These are phyloP conservation scores for Alauda arvensis DNA, from an alignment of 2,797 vertebrate species.

Conservation along the genomic window DNA sequence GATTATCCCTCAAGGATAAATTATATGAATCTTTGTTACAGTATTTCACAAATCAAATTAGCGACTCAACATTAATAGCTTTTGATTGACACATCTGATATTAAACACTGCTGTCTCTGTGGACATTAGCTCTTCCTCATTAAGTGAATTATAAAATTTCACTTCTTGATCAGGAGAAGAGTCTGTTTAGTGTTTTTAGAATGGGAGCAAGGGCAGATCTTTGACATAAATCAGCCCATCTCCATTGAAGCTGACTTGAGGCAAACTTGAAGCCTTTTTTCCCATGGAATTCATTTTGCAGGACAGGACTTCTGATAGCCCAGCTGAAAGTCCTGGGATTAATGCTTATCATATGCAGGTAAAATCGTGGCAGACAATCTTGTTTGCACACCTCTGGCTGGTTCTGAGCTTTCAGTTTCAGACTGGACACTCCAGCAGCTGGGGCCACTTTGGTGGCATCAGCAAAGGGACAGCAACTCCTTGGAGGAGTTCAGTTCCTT, in stretches of 20 bases:
- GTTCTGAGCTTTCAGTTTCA: neutral
- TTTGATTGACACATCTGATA: slow-evolving; percentile 54
- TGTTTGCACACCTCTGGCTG: neutral
- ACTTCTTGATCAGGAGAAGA: neutral
- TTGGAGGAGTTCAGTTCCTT: neutral
- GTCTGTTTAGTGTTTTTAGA: neutral
- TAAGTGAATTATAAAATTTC: slow-evolving; percentile 34
- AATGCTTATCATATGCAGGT: neutral
- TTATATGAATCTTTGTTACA: slow-evolving; percentile 48
- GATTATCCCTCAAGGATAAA: slow-evolving; percentile 55
- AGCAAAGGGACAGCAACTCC: neutral
- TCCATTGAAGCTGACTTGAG: neutral
- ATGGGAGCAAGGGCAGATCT: neutral
- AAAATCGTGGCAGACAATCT: neutral
- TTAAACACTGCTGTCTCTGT: slow-evolving; percentile 28
- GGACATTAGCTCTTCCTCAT: slow-evolving; percentile 10
- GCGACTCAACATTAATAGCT: slow-evolving; percentile 41
- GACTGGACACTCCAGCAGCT: neutral
- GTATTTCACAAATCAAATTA: slow-evolving; percentile 64
- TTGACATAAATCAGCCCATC: neutral
- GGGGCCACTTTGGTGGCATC: neutral
- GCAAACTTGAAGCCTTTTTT: neutral
- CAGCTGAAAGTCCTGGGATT: neutral
- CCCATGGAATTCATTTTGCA: neutral
- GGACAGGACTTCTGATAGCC: neutral